Conservation (phyloP, 2,113 vertebrate species). For the Myrmecobius fasciatus region DNA sequence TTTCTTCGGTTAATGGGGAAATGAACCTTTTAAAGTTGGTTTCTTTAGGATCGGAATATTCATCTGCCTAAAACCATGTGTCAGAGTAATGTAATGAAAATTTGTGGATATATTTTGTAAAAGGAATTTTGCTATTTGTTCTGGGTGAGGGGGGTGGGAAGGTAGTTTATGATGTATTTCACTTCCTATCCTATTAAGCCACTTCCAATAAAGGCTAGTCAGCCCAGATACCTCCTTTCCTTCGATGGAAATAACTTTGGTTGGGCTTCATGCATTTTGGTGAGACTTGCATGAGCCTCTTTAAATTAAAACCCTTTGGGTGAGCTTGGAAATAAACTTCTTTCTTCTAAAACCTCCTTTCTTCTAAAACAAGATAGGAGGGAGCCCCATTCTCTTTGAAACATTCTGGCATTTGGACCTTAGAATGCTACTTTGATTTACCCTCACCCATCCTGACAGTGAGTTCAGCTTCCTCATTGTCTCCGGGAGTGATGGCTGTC, state of each 20-base stretch:
- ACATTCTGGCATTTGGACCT: not conserved
- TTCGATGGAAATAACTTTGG: conserved; percentile 42
- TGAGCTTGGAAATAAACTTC: conserved; percentile 49
- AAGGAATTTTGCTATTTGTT: not conserved
- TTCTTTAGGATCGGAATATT: not conserved
- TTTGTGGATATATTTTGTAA: not conserved
- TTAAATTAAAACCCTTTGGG: conserved; percentile 50
- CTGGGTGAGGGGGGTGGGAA: accelerated
- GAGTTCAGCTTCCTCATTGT: not conserved
- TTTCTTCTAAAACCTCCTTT: too few species aligned
- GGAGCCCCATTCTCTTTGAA: not conserved
- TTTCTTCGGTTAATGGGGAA: not conserved
- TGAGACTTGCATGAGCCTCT: not conserved
- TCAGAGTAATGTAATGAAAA: conserved; percentile 21
- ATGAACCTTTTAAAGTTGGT: not conserved
- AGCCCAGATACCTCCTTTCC: conserved; percentile 22
- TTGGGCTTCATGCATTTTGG: conserved; percentile 33
- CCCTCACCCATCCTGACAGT: not conserved
- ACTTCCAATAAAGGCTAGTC: conserved; percentile 60
- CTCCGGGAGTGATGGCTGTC: not conserved
- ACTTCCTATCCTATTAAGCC: conserved; percentile 57
- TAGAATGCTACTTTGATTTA: not conserved
- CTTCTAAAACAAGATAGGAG: conserved; percentile 14
- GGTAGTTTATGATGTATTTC: conserved; percentile 41
- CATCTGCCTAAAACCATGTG: not conserved